Base-by-base conservation (phyloP, 2,888 invertebrate species). In the Lithodes maja region DNA sequence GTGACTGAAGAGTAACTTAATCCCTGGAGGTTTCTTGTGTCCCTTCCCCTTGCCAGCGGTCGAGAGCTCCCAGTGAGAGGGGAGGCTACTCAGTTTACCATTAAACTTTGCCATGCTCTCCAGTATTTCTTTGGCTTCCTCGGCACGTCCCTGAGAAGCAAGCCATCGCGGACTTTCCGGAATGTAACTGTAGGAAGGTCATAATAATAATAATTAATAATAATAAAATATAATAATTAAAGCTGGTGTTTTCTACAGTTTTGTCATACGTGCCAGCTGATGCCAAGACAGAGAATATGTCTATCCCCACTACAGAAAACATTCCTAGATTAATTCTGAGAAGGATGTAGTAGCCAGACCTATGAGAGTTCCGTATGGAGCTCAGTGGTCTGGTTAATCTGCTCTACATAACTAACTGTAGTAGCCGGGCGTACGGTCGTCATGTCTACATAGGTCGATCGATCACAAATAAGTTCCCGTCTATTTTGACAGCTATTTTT, bases 91-190 rank as follows among this genome's bases (percentile, higher is more conserved):
- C 33, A 71, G 90, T 89, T 77, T 91, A 1, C 88, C 84, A 86
- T 92, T 92, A 85, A 90, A 75, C 81, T 90, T 89, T 12, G 92
- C 92, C 55, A 92, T 92, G 5, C 69, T n/a, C 9, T 92, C 87
- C 5, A 93, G 81, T 33, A 92, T 89, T 61, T 86, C 90, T 54
- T 92, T 91, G 1, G 92, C 93, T 90, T 93, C 93, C 0, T 92
- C 85, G 0, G 89, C 87, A 55, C 91, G 87, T 3, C 92, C 92
- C 75, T 92, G 90, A 7, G 92, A 92, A 49, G 92, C 91, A 33
- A 93, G 88, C 93, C 93, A 93, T 50, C 93, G 83, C n/a, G 93
- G 93, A 5, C 91, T 91, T 86, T 93, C 93, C 1, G 93, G 93
- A 15, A 92, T 79, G 50, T 90, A 86, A 17, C 93, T 93, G 74